Base-by-base conservation (phyloP, 2,888 invertebrate species). In the Patella pellucida region DNA sequence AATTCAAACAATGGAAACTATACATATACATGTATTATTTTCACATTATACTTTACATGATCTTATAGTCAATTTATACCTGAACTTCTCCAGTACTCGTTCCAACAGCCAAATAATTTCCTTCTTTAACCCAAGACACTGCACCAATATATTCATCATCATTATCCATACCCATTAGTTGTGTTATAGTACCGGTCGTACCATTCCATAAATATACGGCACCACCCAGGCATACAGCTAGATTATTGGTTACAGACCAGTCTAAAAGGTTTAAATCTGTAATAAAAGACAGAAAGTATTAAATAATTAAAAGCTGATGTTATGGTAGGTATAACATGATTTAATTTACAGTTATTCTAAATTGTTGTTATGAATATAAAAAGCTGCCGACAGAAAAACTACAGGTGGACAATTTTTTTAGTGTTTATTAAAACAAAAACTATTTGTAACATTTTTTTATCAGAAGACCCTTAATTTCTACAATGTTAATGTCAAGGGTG, bases 191-290 rank as follows among this genome's bases (percentile, higher is more conserved):
- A 5, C 98, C 98, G 0, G 95, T 94, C 50, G 94, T 95, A 0
- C 98, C 98, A 85, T 92, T 91, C 97, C 98, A 98, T 23, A 98
- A 92, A 91, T 97, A 98, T 50, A 98, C 95, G 78, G 94, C 94
- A 76, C 93, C 93, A 68, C 95, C 96, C 73, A 99, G 92, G 12
- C 97, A 97, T 23, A 99, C 98, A 0, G 98, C 98, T 69, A 99
- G 93, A 85, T 97, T 94, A 91, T 99, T 99, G 84, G 94, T 95
- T 14, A 93, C 92, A 82, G 96, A 97, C 99, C 99, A 99, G 92
- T 99, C 98, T 82, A 99, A 93, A 76, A 99, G 92, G 92, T 99
- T 98, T 71, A 99, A 93, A 92, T 99, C 91, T 91, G 80, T 50
- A 79, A 83, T 23, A 14, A 72, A 50, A 68, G 54, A 16, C 41